Percentiles rank a stretch among this genome's conserved stretches.
These are phyloP conservation scores for Epinephelus coioides DNA, from an alignment of 2,797 vertebrate species.

Conservation along the genomic window DNA sequence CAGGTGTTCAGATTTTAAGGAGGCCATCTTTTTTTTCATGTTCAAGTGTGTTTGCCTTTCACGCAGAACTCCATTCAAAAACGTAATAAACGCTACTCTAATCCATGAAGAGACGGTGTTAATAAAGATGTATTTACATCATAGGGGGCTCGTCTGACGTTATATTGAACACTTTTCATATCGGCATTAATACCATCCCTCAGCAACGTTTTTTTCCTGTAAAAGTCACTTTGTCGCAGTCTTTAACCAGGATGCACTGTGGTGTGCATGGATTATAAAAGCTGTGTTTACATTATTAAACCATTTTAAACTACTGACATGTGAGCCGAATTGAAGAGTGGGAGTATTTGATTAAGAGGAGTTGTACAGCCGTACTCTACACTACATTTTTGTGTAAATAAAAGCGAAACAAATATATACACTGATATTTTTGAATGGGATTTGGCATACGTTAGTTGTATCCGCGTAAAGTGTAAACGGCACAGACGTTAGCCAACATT, in stretches of 20 bases:
- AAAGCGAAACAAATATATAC: neutral
- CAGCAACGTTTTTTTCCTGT: neutral
- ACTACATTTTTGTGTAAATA: fast-evolving
- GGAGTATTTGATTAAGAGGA: neutral
- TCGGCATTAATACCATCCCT: neutral
- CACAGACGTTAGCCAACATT: no score
- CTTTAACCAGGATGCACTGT: neutral
- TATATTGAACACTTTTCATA: neutral
- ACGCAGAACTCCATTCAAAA: constrained; percentile 1
- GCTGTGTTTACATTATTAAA: neutral
- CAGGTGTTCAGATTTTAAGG: no score
- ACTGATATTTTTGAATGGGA: neutral
- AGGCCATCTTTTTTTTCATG: no score
- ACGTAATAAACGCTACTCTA: neutral
- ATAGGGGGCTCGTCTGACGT: no score
- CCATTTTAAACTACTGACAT: neutral
- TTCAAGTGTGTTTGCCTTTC: neutral
- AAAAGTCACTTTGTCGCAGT: neutral
- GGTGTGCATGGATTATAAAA: fast-evolving
- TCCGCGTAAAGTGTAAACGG: no score
- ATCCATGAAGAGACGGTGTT: neutral
- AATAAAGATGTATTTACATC: fast-evolving
- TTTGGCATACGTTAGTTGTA: neutral
- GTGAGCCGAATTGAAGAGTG: neutral
- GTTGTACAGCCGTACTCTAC: fast-evolving